Conservation (phyloP, 2,888 invertebrate species). For the Sericinus montela region DNA sequence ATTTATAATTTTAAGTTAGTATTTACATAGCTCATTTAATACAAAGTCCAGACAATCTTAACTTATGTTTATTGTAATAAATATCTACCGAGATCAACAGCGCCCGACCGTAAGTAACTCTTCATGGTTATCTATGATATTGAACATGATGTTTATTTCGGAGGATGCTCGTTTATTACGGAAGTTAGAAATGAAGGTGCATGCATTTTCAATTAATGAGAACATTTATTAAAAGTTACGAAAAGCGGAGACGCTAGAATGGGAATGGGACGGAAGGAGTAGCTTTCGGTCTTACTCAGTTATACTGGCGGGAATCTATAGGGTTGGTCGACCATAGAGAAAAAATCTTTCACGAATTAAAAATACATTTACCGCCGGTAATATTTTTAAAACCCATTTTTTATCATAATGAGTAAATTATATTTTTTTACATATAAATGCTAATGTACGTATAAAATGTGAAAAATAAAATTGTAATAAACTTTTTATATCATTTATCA, state of each 20-base stretch:
- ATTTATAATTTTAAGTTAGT: too few species aligned
- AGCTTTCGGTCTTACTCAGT: constrained; percentile 18
- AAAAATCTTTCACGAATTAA: too few species aligned
- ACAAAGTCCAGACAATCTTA: not conserved
- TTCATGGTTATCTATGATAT: constrained; percentile 10
- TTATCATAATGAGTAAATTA: too few species aligned
- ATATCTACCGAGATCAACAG: constrained; percentile 2
- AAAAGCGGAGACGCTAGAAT: constrained; percentile 18
- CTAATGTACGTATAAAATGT: too few species aligned
- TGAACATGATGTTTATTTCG: constrained; percentile 22
- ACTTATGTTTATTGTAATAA: constrained; percentile 11
- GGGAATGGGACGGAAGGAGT: constrained; percentile 18
- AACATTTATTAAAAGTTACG: constrained; percentile 22
- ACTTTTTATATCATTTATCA: too few species aligned
- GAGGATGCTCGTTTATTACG: constrained; percentile 20
- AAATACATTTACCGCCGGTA: too few species aligned
- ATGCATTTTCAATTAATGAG: constrained; percentile 23
- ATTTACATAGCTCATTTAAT: too few species aligned
- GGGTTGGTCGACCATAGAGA: constrained; percentile 5
- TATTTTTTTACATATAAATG: too few species aligned
- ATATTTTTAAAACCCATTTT: too few species aligned
- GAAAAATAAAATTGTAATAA: too few species aligned
- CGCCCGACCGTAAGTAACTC: not conserved
- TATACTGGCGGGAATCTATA: constrained; percentile 14
- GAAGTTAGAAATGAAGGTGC: constrained; percentile 18